These are phyloP conservation scores for Danio albolineatus DNA, from an alignment of 2,797 vertebrate genomes.

Conservation along the genomic window DNA sequence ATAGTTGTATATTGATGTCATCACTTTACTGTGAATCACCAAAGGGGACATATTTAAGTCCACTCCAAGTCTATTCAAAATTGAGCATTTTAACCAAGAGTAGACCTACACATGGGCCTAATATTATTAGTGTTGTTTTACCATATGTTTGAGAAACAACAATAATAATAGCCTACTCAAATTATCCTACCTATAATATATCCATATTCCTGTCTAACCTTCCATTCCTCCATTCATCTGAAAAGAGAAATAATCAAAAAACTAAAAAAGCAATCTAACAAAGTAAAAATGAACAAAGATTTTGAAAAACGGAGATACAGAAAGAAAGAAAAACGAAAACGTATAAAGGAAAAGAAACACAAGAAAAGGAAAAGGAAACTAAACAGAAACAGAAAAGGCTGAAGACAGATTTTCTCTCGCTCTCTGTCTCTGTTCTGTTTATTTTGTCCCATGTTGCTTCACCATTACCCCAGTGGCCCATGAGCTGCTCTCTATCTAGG, in stretches of 20 bases:
- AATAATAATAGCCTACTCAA: too few relatives aligned
- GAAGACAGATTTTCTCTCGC: background rate
- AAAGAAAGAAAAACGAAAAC: background rate
- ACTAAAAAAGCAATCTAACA: background rate
- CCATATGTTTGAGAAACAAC: too few relatives aligned
- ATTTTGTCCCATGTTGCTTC: background rate
- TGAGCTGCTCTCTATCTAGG: conserved; percentile 9
- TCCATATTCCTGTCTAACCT: too few relatives aligned
- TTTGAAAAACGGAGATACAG: background rate
- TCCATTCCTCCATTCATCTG: too few relatives aligned
- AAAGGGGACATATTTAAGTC: too few relatives aligned
- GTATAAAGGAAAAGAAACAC: background rate
- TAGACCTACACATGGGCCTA: too few relatives aligned
- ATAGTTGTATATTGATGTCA: too few relatives aligned
- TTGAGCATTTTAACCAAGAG: too few relatives aligned
- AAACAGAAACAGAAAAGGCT: background rate
- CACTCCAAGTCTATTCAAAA: too few relatives aligned
- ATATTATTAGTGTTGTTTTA: too few relatives aligned
- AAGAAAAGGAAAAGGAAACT: background rate
- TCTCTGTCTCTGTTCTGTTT: background rate
- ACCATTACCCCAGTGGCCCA: background rate
- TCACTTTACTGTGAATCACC: too few relatives aligned
- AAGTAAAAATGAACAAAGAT: background rate
- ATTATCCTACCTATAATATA: too few relatives aligned
- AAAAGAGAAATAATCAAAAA: background rate